Evolutionary conservation across 2,797 vertebrate species (phyloP).

Genomic region (Pyrocephalus nanus): DNA sequence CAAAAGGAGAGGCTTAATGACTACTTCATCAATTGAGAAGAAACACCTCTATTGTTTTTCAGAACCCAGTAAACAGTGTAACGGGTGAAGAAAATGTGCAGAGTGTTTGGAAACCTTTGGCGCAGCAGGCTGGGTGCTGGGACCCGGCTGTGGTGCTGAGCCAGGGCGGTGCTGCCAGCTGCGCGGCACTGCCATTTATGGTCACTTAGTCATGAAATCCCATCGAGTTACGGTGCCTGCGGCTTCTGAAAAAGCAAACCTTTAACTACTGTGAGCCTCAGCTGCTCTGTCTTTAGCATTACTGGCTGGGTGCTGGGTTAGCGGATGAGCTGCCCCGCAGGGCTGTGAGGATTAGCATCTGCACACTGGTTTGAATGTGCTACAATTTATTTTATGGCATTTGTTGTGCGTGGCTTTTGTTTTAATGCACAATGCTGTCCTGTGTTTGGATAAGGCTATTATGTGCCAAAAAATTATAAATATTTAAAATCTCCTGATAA

Average conservation of each 20-base stretch:
- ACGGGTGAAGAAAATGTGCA: neutral
- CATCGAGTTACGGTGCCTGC: accelerated
- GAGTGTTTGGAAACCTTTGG: neutral
- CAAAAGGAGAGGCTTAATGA: neutral
- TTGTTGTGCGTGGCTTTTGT: conserved; percentile 17
- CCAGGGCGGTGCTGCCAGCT: neutral
- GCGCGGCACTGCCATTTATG: neutral
- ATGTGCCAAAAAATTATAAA: conserved; percentile 11
- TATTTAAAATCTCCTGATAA: conserved; percentile 43
- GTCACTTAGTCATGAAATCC: conserved; percentile 17
- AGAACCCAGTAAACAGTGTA: neutral
- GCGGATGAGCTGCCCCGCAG: neutral
- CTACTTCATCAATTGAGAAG: neutral
- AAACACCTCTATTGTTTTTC: conserved; percentile 23
- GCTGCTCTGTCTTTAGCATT: neutral
- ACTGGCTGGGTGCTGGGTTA: neutral
- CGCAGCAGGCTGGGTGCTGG: neutral
- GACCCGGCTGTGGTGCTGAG: neutral
- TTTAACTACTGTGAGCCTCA: neutral
- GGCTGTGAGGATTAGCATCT: conserved; percentile 4
- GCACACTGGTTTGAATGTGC: neutral
- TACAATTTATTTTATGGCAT: conserved; percentile 16
- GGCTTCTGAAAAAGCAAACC: neutral
- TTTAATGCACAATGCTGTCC: conserved; percentile 22
- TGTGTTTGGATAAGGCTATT: conserved; percentile 43